Conservation (phyloP, 2,888 invertebrate genomes). For the Drosophila rellima region DNA sequence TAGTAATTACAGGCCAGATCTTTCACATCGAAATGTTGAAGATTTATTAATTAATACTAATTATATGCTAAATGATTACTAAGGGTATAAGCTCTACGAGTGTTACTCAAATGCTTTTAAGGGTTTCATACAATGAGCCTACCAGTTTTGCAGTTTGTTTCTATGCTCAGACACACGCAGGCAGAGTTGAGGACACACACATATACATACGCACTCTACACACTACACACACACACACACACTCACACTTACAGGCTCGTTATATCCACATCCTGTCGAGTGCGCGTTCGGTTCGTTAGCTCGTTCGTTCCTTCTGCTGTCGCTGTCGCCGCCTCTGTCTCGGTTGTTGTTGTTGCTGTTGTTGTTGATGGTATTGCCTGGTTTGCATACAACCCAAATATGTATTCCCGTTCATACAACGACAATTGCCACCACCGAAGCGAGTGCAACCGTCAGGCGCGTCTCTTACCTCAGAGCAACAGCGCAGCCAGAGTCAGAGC, state of each 20-base stretch:
- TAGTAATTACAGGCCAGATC: background rate
- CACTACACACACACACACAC: slow-evolving; percentile 2
- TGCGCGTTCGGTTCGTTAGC: slow-evolving; percentile 69
- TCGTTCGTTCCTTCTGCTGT: slow-evolving; percentile 59
- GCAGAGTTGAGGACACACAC: slow-evolving; percentile 34
- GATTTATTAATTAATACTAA: background rate
- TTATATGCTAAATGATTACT: background rate
- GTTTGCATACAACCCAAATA: slow-evolving; percentile 62
- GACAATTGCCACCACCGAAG: slow-evolving; percentile 79
- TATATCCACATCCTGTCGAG: slow-evolving; percentile 78
- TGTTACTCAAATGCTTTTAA: background rate
- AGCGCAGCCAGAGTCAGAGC: slow-evolving; percentile 30
- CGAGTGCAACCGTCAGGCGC: slow-evolving; percentile 61
- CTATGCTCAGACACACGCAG: slow-evolving; percentile 49
- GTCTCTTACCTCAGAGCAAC: slow-evolving; percentile 52
- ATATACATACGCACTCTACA: slow-evolving; percentile 1
- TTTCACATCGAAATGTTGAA: background rate
- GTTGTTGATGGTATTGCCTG: slow-evolving; percentile 29
- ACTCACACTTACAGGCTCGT: slow-evolving; percentile 52
- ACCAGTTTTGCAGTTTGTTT: slow-evolving; percentile 59
- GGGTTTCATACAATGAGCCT: slow-evolving; percentile 32
- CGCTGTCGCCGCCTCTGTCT: slow-evolving; percentile 16
- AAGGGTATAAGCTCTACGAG: slow-evolving; percentile 40
- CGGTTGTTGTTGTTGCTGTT: slow-evolving; percentile 25
- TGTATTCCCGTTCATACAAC: slow-evolving; percentile 48